A percentile compares a stretch with the other conserved stretches of the same genome.
These are phyloP conservation scores for Nowickia ferox DNA, from an alignment of 2,888 invertebrate genomes.

Conservation along the genomic window DNA sequence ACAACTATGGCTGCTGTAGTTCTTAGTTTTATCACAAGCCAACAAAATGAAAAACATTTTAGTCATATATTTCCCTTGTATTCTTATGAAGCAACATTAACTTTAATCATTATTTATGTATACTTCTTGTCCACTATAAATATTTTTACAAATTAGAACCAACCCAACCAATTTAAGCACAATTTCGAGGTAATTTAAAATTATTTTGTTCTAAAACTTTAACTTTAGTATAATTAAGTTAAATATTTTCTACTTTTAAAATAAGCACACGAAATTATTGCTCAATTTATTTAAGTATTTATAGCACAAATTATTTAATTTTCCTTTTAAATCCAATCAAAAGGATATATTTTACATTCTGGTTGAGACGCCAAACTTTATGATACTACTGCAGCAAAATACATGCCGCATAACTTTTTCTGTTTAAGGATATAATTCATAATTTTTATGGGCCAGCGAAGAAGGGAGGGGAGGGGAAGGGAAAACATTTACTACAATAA, in stretches of 20 bases:
- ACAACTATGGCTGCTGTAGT: too few species aligned
- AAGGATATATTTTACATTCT: slow-evolving; percentile 44
- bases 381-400: slow-evolving; percentile 67
- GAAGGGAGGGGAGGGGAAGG: background rate
- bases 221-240: background rate
- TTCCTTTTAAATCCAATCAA: slow-evolving; percentile 27
- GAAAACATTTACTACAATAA: slow-evolving; percentile 12
- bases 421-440: slow-evolving; percentile 35
- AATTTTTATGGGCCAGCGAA: slow-evolving; percentile 23
- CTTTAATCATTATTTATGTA: too few species aligned
- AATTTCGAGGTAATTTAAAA: background rate
- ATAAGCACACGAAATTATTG: background rate
- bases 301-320: slow-evolving; percentile 24
- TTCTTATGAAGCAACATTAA: too few species aligned
- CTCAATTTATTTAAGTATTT: slow-evolving; percentile 10
- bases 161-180: too few species aligned
- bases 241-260: background rate
- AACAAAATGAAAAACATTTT: too few species aligned
- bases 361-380: slow-evolving; percentile 56
- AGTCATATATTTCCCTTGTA: too few species aligned
- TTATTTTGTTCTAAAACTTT: background rate
- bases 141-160: too few species aligned
- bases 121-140: too few species aligned
- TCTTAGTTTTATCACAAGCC: too few species aligned
- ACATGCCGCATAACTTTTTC: slow-evolving; percentile 46